Evolutionary conservation across 2,113 vertebrate species (phyloP).

Genomic region (Platycercus adscitus): DNA sequence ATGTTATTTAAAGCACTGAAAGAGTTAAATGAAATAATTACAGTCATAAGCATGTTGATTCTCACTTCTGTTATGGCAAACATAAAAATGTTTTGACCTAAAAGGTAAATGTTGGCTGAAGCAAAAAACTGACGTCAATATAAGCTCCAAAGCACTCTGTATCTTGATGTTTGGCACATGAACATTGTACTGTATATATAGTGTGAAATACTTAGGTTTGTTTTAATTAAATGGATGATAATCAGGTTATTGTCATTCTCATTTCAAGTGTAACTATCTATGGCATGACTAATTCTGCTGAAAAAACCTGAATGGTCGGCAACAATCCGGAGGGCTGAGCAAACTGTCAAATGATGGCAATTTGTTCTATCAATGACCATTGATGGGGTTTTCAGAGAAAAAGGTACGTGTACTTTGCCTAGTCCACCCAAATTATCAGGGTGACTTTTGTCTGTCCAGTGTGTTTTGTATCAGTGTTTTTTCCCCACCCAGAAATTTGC

Average conservation of each 20-base stretch:
- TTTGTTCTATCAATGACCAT: background rate
- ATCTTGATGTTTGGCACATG: conserved; percentile 15
- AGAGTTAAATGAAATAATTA: conserved; percentile 38
- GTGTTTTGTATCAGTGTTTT: background rate
- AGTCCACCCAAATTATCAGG: background rate
- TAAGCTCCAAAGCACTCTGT: conserved; percentile 1
- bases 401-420: background rate
- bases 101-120: conserved; percentile 57
- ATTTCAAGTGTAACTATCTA: conserved; percentile 1
- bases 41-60: conserved; percentile 13
- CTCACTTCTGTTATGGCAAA: conserved; percentile 61
- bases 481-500: background rate
- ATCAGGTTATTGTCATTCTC: background rate
- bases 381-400: background rate
- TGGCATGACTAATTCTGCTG: background rate
- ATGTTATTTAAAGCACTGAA: background rate
- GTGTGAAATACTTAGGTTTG: background rate
- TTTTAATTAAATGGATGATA: conserved; percentile 30
- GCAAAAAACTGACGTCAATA: conserved; percentile 49
- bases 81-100: conserved; percentile 47
- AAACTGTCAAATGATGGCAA: background rate
- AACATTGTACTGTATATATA: background rate
- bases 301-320: background rate
- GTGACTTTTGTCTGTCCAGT: background rate
- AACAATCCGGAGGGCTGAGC: background rate